These are phyloP conservation scores for Mactromeris polynyma DNA, from an alignment of 2,888 invertebrate species.

Conservation along the genomic window DNA sequence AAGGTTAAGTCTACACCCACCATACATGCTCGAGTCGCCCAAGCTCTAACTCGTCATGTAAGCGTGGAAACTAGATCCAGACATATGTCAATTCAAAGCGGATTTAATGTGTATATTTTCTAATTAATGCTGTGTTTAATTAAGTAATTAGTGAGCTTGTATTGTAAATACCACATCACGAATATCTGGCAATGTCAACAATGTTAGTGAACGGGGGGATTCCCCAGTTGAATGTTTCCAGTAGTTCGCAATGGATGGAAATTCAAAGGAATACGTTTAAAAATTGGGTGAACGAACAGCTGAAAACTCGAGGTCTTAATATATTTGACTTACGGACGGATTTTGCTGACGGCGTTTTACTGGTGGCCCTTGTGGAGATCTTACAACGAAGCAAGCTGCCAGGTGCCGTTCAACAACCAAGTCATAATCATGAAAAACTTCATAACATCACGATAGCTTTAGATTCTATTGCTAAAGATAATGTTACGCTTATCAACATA, in stretches of 20 bases:
- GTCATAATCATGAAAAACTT: constrained; percentile 97
- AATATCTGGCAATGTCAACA: constrained; percentile 23
- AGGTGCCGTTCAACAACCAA: constrained; percentile 91
- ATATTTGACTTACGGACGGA: constrained; percentile 96
- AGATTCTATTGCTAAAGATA: constrained; percentile 97
- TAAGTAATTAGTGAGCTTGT: not conserved
- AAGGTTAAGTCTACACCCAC: not conserved
- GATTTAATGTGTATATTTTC: not conserved
- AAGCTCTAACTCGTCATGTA: not conserved
- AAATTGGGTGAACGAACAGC: constrained; percentile 97
- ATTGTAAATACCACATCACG: constrained; percentile 1
- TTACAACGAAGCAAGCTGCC: constrained; percentile 91
- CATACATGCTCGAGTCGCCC: not conserved
- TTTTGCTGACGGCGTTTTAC: constrained; percentile 95
- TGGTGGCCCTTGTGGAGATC: constrained; percentile 96
- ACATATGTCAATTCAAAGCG: constrained; percentile 4
- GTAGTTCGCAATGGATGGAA: constrained; percentile 95
- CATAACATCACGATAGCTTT: constrained; percentile 98
- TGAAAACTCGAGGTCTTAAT: constrained; percentile 86
- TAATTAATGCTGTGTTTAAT: not conserved
- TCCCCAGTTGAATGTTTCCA: constrained; percentile 92
- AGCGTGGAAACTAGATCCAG: not conserved
- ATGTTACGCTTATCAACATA: constrained; percentile 98
- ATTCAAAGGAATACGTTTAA: constrained; percentile 92
- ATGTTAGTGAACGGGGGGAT: constrained; percentile 44